Conservation (phyloP, 2,113 vertebrate species). For the Orycteropus afer region DNA sequence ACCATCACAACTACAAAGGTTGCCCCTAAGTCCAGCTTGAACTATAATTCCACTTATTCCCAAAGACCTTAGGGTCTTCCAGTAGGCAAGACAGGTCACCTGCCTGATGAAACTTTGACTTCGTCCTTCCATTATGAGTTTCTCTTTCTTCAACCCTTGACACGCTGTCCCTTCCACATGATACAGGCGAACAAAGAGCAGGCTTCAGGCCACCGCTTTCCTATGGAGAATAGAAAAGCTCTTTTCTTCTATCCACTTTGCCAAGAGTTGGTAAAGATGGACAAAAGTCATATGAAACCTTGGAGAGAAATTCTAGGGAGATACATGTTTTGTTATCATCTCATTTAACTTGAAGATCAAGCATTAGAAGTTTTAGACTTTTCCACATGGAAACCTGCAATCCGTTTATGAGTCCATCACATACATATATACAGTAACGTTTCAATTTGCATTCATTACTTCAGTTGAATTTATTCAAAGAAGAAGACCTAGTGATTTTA, state of each 20-base stretch:
- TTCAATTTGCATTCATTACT: slow-evolving; percentile 45
- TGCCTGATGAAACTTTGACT: not conserved
- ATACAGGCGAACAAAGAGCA: not conserved
- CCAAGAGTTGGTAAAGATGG: not conserved
- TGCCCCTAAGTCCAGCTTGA: not conserved
- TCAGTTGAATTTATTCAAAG: slow-evolving; percentile 66
- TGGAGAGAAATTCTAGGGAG: not conserved
- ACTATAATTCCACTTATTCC: not conserved
- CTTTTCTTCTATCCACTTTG: not conserved
- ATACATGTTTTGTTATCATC: not conserved
- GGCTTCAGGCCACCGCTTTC: not conserved
- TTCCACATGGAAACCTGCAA: not conserved
- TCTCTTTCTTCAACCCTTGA: not conserved
- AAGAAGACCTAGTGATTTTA: slow-evolving; percentile 68
- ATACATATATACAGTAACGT: not conserved
- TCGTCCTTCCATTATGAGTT: not conserved
- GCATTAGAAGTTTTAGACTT: not conserved
- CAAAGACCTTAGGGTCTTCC: not conserved
- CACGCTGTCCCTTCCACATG: not conserved
- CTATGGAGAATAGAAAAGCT: not conserved
- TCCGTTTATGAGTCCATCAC: not conserved
- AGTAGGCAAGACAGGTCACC: not conserved
- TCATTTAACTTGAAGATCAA: not conserved
- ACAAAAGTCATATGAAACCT: not conserved
- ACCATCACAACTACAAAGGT: not conserved